phyloP scores from a whole-genome alignment of 2,888 invertebrate species.

The Aphrophora alni region DNA sequence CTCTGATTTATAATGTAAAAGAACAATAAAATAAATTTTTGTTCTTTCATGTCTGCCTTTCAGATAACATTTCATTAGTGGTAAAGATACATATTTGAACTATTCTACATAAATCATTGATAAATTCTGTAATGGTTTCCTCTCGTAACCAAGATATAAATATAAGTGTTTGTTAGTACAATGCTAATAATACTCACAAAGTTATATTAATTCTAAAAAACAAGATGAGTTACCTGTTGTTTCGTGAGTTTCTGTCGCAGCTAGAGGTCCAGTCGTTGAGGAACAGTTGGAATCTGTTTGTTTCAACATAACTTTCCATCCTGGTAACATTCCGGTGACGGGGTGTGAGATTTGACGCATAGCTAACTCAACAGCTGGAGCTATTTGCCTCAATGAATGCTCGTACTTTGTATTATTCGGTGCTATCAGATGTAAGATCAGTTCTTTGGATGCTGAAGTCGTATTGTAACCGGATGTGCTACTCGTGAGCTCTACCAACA shows the following conservation, averaged over 20 bases:
- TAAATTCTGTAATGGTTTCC: too few relatives aligned
- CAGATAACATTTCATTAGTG: too few relatives aligned
- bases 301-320: slow-evolving; percentile 72
- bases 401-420: slow-evolving; percentile 66
- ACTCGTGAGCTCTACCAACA: slow-evolving; percentile 27
- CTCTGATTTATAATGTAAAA: too few relatives aligned
- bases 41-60: too few relatives aligned
- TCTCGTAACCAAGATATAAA: too few relatives aligned
- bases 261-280: slow-evolving; percentile 76
- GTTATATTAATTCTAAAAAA: too few relatives aligned
- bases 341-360: slow-evolving; percentile 66
- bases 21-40: too few relatives aligned
- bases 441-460: slow-evolving; percentile 44
- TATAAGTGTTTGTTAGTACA: too few relatives aligned
- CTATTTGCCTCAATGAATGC: slow-evolving; percentile 69
- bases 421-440: slow-evolving; percentile 69
- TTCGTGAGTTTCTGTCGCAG: slow-evolving; percentile 72
- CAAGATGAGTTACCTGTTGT: slow-evolving; percentile 61
- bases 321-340: slow-evolving; percentile 65
- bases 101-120: too few relatives aligned
- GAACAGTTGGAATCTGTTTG: slow-evolving; percentile 78
- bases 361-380: slow-evolving; percentile 75
- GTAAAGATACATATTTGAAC: too few relatives aligned
- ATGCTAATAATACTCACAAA: too few relatives aligned
- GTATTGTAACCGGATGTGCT: not conserved